Evolutionary conservation across 2,888 invertebrate species (phyloP).

Genomic region (Loripinus fragilis): DNA sequence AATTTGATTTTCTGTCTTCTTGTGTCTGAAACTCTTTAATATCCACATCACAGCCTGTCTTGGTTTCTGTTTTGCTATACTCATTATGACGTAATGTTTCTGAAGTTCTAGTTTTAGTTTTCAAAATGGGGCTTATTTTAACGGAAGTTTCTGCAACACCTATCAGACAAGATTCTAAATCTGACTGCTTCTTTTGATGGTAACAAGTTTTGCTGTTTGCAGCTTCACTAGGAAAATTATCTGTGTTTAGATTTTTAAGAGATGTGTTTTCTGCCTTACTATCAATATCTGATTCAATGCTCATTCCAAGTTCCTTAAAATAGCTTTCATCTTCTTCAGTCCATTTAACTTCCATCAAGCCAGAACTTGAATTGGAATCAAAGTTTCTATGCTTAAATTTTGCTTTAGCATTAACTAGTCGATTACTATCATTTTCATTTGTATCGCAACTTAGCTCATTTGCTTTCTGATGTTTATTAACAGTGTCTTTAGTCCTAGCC

Average conservation of each 20-base stretch:
- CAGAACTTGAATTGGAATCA: not conserved
- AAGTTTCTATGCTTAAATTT: not conserved
- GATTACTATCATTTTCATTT: not conserved
- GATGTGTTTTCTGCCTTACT: not conserved
- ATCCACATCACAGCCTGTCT: not conserved
- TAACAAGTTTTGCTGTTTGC: not conserved
- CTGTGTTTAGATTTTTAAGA: not conserved
- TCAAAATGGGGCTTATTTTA: not conserved
- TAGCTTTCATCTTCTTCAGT: conserved; percentile 29
- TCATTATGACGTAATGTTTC: not conserved
- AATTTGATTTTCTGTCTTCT: not conserved
- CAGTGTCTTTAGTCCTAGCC: too few species aligned
- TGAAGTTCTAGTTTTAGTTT: not conserved
- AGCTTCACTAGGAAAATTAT: not conserved
- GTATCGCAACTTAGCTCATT: not conserved
- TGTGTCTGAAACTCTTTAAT: conserved; percentile 12
- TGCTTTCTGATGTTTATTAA: not conserved
- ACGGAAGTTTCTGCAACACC: too few species aligned
- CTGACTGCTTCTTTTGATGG: not conserved
- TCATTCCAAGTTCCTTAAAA: conserved; percentile 26
- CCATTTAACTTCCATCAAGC: conserved; percentile 22
- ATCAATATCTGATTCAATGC: not conserved
- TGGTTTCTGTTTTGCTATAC: not conserved
- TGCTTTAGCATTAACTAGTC: conserved; percentile 3
- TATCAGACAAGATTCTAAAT: not conserved